These are phyloP conservation scores for Gymnopithys bicolor DNA, from an alignment of 2,797 vertebrate species.

Conservation along the genomic window DNA sequence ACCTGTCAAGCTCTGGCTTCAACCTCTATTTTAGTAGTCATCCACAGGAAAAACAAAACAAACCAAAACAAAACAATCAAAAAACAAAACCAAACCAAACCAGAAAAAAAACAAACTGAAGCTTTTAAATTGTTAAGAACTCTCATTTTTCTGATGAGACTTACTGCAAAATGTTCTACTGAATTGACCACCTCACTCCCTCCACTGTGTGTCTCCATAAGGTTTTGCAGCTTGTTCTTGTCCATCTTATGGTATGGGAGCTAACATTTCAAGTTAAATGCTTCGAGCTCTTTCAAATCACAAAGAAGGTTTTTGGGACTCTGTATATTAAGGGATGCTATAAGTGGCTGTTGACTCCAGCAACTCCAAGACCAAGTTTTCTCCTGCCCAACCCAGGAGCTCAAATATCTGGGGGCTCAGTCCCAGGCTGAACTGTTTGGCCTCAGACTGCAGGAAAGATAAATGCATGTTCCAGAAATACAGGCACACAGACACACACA, in stretches of 20 bases:
- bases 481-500: too few species aligned
- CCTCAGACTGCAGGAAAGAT: not conserved
- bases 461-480: not conserved
- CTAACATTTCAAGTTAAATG: not conserved
- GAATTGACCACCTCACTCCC: not conserved
- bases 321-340: not conserved
- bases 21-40: not conserved
- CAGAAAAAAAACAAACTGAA: not conserved
- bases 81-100: too few species aligned
- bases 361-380: not conserved
- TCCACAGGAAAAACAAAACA: not conserved
- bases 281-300: not conserved
- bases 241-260: not conserved
- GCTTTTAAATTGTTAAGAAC: not conserved
- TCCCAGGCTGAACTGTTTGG: not conserved
- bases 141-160: not conserved
- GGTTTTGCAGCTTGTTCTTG: not conserved
- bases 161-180: not conserved
- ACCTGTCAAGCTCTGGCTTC: not conserved
- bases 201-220: not conserved
- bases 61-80: too few species aligned
- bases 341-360: fast-evolving
- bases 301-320: not conserved
- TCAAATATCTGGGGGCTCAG: not conserved
- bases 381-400: not conserved